These are phyloP conservation scores for Chromis chromis DNA, from an alignment of 2,797 vertebrate genomes.

Conservation along the genomic window DNA sequence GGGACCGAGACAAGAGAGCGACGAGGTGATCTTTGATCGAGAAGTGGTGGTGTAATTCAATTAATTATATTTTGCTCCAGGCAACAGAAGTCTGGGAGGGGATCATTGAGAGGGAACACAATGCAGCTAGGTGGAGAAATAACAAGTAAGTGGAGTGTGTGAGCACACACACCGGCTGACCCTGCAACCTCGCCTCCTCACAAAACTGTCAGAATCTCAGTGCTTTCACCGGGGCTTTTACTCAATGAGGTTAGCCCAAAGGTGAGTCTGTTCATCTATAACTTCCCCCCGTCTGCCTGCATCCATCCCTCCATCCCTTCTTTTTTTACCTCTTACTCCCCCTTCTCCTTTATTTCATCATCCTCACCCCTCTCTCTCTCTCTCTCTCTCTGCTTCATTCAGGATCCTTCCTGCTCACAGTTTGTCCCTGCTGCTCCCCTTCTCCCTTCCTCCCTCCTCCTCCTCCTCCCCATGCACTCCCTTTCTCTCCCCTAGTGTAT, in stretches of 20 bases:
- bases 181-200: constrained; percentile 69
- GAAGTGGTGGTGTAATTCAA: constrained; percentile 62
- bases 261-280: constrained; percentile 77
- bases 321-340: constrained; percentile 11
- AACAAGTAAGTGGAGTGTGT: constrained; percentile 62
- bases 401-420: constrained; percentile 53
- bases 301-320: constrained; percentile 44
- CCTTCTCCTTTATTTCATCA: constrained; percentile 60
- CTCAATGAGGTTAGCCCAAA: constrained; percentile 82
- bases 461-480: constrained; percentile 48
- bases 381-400: constrained; percentile 33
- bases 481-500: constrained; percentile 86
- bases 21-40: constrained; percentile 58
- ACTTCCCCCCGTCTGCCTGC: constrained; percentile 59
- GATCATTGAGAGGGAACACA: constrained; percentile 60
- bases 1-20: constrained; percentile 23
- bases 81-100: constrained; percentile 52
- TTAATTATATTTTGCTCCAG: constrained; percentile 70
- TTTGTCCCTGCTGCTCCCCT: constrained; percentile 57
- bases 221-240: constrained; percentile 79
- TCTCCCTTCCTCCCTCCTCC: constrained; percentile 10
- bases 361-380: constrained; percentile 39
- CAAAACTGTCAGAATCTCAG: constrained; percentile 78
- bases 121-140: constrained; percentile 64
- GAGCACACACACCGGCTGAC: constrained; percentile 53